phyloP scores from a whole-genome alignment of 2,888 invertebrate species.

The Caenorhabditis uteleia region DNA sequence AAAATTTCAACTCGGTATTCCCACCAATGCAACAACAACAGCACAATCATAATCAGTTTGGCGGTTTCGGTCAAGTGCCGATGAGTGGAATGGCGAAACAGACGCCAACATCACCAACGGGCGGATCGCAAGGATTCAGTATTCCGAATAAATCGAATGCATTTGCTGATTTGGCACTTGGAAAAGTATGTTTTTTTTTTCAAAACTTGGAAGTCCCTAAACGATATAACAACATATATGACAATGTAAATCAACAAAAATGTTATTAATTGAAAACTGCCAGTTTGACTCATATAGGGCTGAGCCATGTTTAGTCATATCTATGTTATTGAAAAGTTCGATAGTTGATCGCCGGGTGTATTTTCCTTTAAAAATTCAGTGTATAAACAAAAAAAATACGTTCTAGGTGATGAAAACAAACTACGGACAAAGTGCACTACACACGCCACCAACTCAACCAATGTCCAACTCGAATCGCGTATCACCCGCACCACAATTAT shows the following conservation, averaged over 20 bases:
- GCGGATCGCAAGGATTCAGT: constrained; percentile 19
- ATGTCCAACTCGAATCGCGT: background rate
- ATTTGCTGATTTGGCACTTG: constrained; percentile 47
- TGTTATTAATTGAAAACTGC: too few species aligned
- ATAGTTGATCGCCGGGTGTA: too few species aligned
- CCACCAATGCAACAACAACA: background rate
- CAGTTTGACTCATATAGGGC: too few species aligned
- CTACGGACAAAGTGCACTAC: constrained; percentile 38
- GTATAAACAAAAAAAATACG: background rate
- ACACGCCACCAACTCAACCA: constrained; percentile 1
- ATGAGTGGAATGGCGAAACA: background rate
- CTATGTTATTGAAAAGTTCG: too few species aligned
- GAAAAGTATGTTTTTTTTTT: constrained; percentile 27
- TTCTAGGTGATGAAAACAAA: constrained; percentile 38
- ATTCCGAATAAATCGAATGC: constrained; percentile 46
- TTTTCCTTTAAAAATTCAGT: background rate
- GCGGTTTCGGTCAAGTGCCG: background rate
- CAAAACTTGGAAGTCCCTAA: background rate
- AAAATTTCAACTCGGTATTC: background rate
- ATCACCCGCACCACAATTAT: constrained; percentile 1
- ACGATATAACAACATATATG: background rate
- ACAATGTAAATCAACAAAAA: background rate
- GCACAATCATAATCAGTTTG: background rate
- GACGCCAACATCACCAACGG: constrained; percentile 27
- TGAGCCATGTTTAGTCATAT: too few species aligned